These are phyloP conservation scores for Caloenas nicobarica DNA, from an alignment of 2,113 vertebrate species.

Conservation along the genomic window DNA sequence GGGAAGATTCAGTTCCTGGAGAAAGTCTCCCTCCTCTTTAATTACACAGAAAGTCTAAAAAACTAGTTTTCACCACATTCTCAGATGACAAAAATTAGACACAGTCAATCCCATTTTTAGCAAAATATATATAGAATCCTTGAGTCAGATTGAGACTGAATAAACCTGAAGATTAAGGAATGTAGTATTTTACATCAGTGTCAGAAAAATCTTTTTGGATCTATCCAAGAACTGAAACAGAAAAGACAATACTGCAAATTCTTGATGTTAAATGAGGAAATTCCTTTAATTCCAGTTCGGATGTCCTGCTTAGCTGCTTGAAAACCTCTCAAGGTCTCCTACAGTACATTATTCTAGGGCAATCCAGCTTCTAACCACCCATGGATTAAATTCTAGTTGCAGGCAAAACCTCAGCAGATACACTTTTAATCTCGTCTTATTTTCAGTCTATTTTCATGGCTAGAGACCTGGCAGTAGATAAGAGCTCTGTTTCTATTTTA, in stretches of 20 bases:
- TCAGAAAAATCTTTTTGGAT: background rate
- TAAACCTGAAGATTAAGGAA: background rate
- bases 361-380: background rate
- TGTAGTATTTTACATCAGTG: background rate
- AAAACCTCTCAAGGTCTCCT: background rate
- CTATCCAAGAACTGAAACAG: background rate
- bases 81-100: background rate
- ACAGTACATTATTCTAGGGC: background rate
- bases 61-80: background rate
- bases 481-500: background rate
- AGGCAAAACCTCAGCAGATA: background rate
- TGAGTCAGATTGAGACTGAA: background rate
- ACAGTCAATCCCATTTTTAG: background rate
- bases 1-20: background rate
- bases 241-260: background rate
- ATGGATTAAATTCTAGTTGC: background rate
- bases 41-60: background rate
- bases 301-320: background rate
- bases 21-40: background rate
- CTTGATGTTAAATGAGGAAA: background rate
- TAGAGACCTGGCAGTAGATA: background rate
- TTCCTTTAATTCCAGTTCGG: background rate
- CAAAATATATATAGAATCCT: background rate
- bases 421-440: background rate
- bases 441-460: background rate